Conservation (phyloP, 2,113 vertebrate genomes). For the Falco punctatus region DNA sequence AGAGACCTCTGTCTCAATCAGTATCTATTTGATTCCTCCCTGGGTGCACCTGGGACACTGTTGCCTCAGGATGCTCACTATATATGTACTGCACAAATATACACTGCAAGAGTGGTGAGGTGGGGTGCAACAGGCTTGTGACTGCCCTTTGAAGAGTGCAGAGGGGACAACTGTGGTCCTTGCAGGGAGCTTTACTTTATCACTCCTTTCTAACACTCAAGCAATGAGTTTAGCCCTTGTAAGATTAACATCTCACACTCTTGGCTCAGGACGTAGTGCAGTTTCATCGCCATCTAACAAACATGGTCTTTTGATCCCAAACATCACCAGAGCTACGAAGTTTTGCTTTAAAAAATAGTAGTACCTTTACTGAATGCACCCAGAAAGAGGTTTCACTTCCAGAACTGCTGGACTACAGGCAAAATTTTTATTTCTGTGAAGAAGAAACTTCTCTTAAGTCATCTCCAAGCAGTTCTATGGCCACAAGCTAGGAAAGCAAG, state of each 20-base stretch:
- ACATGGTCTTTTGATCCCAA: not conserved
- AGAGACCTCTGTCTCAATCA: not conserved
- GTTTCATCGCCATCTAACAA: not conserved
- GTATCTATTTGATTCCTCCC: not conserved
- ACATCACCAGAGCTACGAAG: not conserved
- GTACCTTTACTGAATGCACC: not conserved
- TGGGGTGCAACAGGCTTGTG: not conserved
- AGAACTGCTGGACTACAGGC: not conserved
- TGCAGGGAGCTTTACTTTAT: not conserved
- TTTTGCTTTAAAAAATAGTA: not conserved
- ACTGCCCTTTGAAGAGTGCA: not conserved
- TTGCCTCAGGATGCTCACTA: not conserved
- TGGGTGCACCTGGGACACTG: rapidly evolving
- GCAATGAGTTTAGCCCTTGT: not conserved
- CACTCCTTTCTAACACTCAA: not conserved
- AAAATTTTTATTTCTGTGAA: not conserved
- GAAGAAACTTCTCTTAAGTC: not conserved
- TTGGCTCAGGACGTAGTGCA: not conserved
- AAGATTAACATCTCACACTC: not conserved
- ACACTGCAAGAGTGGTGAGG: not conserved
- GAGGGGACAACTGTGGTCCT: not conserved
- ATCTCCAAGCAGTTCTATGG: not conserved
- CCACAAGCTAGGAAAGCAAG: not conserved
- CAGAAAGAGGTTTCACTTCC: not conserved
- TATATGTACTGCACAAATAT: not conserved